A percentile compares a stretch with the other conserved stretches of the same genome.
Conservation (phyloP, 2,113 vertebrate species). For the Acrocephalus kingi region DNA sequence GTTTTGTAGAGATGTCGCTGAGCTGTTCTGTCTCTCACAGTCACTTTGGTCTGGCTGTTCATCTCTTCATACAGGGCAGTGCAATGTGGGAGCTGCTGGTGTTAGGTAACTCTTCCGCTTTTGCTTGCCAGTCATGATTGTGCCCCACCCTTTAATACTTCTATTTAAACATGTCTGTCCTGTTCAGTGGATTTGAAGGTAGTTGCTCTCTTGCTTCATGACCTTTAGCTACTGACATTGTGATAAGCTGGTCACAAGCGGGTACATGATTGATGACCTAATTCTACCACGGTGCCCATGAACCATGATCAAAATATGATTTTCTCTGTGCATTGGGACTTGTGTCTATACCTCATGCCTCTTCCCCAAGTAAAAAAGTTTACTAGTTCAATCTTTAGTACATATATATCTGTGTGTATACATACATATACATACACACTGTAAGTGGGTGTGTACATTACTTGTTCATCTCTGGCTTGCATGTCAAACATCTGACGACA, state of each 20-base stretch:
- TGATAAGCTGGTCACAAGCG: neutral
- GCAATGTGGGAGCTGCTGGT: neutral
- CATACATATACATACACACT: accelerated
- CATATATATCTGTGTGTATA: neutral
- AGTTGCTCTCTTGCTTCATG: neutral
- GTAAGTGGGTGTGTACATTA: neutral
- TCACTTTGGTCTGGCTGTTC: neutral
- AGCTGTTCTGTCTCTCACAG: neutral
- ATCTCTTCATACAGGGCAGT: accelerated
- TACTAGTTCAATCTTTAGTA: neutral
- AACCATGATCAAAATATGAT: neutral
- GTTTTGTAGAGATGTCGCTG: accelerated
- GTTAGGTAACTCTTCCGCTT: neutral
- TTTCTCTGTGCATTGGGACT: neutral
- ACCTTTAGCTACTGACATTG: neutral
- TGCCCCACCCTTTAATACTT: neutral
- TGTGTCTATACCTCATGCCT: neutral
- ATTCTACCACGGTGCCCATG: neutral
- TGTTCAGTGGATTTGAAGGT: neutral
- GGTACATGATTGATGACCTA: neutral
- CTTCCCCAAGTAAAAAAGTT: neutral
- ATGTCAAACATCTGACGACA: neutral
- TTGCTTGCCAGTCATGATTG: neutral
- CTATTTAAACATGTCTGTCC: neutral
- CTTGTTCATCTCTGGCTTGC: neutral